Base-by-base conservation (phyloP, 2,113 vertebrate genomes). In the Paracanthobrama guichenoti region DNA sequence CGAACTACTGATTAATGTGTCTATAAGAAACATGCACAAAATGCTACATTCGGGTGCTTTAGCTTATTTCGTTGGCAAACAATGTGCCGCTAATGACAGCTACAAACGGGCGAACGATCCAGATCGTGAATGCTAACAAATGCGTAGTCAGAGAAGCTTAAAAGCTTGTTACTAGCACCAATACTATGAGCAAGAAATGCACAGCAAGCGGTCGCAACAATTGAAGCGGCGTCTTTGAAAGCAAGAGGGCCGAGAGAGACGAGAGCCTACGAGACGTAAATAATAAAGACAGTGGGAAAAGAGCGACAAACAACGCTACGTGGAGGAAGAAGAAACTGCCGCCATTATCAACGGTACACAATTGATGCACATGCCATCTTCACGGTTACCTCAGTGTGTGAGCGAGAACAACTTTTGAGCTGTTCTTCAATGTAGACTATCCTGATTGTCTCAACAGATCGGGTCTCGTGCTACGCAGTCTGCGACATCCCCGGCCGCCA, bases 401-500 rank as follows among this genome's bases (percentile, higher is more conserved):
- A 62, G 90, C 57, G 46, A 35, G 28, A 67, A 53, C 28, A 48
- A 88, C 87, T 87, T 86, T 90, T 91, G 89, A 88, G 90, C 88
- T 89, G 88, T 87, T 89, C 84, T 79, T 90, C 88, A 90, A 81
- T 75, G 89, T 87, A 90, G 91, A 90, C 87, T 82, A 84, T 91
- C 93, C 91, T 92, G 89, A 87, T 89, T 88, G 90, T 89, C 90
- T 90, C 87, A 91, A 84, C 81, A 86, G 86, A 90, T 91, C 89
- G 85, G 69, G 82, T 85, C 81, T 89, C 85, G 89, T 90, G 90
- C 90, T 93, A 92, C 93, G 93, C 90, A 93, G 91, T 94, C 93
- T 94, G 93, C 92, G 88, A 91, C 90, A 88, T 92, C 92, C 89
- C 90, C 87, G 88, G 93, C 90, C 94, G 94, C 94, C 94, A 95